Evolutionary conservation across 2,888 invertebrate genomes (phyloP).

Genomic region (Campoplex nolae): DNA sequence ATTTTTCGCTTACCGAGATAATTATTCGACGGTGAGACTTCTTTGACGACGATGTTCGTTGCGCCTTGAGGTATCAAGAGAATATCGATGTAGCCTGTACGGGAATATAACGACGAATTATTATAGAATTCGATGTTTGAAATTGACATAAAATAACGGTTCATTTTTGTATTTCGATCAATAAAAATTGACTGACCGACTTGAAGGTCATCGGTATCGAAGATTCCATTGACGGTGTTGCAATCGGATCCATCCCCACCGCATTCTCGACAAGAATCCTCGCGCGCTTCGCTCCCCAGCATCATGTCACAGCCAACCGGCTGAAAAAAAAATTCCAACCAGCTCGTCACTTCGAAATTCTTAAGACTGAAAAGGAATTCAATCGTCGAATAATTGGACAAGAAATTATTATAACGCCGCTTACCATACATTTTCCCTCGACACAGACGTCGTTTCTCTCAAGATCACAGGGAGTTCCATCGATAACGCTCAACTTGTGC

Average conservation of each 20-base stretch:
- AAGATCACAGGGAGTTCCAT: constrained; percentile 94
- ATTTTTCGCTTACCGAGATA: constrained; percentile 90
- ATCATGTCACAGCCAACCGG: constrained; percentile 98
- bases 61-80: constrained; percentile 96
- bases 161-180: background rate
- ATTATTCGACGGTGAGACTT: constrained; percentile 93
- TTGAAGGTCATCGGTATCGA: constrained; percentile 90
- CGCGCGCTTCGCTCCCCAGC: constrained; percentile 93
- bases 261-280: constrained; percentile 96
- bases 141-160: background rate
- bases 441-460: constrained; percentile 97
- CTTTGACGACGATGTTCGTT: constrained; percentile 94
- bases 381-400: background rate
- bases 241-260: constrained; percentile 96
- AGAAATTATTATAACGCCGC: constrained; percentile 66
- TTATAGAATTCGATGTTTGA: background rate
- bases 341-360: constrained; percentile 31
- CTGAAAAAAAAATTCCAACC: constrained; percentile 84
- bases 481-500: constrained; percentile 91
- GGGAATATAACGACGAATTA: constrained; percentile 45
- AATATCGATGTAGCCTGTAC: constrained; percentile 95
- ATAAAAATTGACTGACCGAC: constrained; percentile 86
- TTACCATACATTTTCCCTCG: constrained; percentile 95
- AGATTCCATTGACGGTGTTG: constrained; percentile 90
- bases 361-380: constrained; percentile 22